These are phyloP conservation scores for Notechis scutatus DNA, from an alignment of 2,113 vertebrate genomes.

Conservation along the genomic window DNA sequence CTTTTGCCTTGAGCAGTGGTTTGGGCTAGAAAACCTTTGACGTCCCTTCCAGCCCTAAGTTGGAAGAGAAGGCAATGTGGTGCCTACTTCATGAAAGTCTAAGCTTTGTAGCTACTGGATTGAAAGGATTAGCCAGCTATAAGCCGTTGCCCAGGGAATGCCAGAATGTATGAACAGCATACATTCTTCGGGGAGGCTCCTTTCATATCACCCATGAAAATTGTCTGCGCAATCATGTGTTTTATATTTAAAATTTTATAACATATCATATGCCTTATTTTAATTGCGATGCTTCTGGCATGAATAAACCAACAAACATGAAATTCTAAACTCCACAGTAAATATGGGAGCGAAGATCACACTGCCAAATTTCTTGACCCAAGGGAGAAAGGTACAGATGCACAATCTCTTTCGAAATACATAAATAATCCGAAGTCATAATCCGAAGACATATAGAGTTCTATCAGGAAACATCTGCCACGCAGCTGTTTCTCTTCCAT, in stretches of 20 bases:
- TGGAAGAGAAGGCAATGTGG: not conserved
- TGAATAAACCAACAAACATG: not conserved
- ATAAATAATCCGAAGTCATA: not conserved
- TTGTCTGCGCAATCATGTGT: not conserved
- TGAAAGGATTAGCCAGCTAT: not conserved
- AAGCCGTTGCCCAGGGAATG: not conserved
- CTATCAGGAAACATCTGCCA: conserved; percentile 40
- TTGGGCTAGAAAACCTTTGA: not conserved
- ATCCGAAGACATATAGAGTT: not conserved
- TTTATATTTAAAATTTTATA: not conserved
- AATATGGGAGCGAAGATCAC: not conserved
- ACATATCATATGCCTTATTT: not conserved
- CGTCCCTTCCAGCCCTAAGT: not conserved
- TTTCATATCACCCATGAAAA: not conserved
- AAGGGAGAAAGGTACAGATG: not conserved
- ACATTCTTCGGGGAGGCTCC: not conserved
- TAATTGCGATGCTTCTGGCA: not conserved
- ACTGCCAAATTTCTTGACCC: not conserved
- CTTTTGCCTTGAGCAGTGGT: not conserved
- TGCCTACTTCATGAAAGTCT: not conserved
- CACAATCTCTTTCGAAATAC: not conserved
- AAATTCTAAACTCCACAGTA: not conserved
- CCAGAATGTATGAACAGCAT: not conserved
- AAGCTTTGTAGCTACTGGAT: not conserved
- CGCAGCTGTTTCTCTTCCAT: conserved; percentile 43